Conservation (phyloP, 2,797 vertebrate species). For the Sebastes paucispinis region DNA sequence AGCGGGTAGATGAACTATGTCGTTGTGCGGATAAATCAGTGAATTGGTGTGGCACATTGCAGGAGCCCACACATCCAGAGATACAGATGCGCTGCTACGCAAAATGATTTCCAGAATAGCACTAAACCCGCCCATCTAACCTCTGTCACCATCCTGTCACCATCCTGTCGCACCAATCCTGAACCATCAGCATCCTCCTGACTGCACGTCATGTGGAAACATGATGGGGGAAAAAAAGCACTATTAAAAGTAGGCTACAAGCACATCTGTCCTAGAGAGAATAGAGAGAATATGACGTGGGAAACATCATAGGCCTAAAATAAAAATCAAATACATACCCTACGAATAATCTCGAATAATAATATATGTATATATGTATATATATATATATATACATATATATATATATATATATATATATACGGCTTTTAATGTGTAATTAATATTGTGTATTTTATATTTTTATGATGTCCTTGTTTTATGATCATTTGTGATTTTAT, state of each 20-base stretch:
- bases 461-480: no score
- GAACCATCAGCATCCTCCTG: background rate
- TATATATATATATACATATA: no score
- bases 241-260: background rate
- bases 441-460: no score
- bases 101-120: conserved; percentile 65
- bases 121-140: conserved; percentile 67
- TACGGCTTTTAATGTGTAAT: no score
- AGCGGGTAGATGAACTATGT: background rate
- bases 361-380: no score
- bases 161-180: conserved; percentile 14
- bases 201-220: background rate
- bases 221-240: background rate
- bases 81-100: conserved; percentile 77
- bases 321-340: no score
- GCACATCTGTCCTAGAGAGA: background rate
- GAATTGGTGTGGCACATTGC: background rate
- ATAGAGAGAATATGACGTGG: background rate
- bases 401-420: no score
- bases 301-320: background rate
- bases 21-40: background rate
- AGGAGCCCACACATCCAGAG: background rate
- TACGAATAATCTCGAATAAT: no score
- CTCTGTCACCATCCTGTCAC: background rate
- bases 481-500: no score